Percentiles rank a stretch among this genome's conserved stretches.
Evolutionary conservation across 2,797 vertebrate species (phyloP).

Genomic region (Myotis findleyi): DNA sequence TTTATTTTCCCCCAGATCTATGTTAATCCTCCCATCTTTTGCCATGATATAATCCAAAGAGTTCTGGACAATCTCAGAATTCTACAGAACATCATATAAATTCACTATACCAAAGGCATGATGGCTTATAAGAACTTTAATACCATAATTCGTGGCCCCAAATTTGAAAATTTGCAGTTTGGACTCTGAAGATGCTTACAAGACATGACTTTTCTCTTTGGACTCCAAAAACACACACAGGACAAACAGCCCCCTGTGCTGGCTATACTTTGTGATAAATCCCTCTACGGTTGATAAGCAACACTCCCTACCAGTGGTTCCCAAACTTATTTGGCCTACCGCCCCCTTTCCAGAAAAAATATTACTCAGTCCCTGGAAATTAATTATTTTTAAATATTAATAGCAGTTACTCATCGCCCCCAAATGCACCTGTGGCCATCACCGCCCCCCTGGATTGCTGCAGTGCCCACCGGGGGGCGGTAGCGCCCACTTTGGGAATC

Average conservation of each 20-base stretch:
- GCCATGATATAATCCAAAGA: background rate
- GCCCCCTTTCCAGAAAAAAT: too few relatives aligned
- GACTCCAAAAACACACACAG: background rate
- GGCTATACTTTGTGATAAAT: background rate
- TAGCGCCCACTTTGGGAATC: too few relatives aligned
- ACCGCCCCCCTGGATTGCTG: too few relatives aligned
- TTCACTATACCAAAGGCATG: background rate
- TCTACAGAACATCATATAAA: background rate
- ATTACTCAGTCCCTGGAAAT: too few relatives aligned
- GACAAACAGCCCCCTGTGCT: background rate
- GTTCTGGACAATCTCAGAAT: background rate
- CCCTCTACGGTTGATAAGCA: background rate
- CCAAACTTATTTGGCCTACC: too few relatives aligned
- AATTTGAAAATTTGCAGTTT: background rate
- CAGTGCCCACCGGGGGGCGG: too few relatives aligned
- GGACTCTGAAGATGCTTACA: background rate
- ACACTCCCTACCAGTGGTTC: too few relatives aligned
- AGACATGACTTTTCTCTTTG: background rate
- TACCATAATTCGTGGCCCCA: background rate
- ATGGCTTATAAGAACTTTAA: background rate
- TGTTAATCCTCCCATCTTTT: background rate
- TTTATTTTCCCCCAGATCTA: background rate
- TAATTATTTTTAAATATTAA: too few relatives aligned
- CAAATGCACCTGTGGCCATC: too few relatives aligned
- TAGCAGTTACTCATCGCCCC: too few relatives aligned